phyloP scores from a whole-genome alignment of 1,140 invertebrate species.

The Aporrectodea caliginosa region DNA sequence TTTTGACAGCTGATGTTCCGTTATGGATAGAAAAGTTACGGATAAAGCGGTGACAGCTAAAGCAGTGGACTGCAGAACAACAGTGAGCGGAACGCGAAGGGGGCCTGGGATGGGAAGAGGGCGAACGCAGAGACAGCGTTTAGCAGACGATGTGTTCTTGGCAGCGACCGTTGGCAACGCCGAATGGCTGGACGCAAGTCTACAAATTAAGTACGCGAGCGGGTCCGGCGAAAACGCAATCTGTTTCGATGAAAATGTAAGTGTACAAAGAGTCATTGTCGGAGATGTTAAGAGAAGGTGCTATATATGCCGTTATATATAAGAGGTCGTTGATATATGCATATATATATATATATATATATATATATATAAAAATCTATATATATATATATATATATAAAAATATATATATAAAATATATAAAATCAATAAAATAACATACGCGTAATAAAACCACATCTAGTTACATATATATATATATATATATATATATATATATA shows the following conservation, averaged over 20 bases:
- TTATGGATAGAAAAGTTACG: no score
- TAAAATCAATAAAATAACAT: no score
- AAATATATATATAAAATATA: not conserved
- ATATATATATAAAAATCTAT: not conserved
- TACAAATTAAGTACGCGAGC: not conserved
- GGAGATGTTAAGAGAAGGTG: not conserved
- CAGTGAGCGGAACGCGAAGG: no score
- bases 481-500: constrained; percentile 1
- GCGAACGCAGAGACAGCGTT: not conserved
- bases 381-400: constrained; percentile 1
- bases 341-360: constrained; percentile 4
- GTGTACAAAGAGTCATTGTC: no score
- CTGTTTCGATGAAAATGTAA: not conserved
- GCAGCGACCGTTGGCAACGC: not conserved
- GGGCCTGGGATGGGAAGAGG: not conserved
- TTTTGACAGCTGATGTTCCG: no score
- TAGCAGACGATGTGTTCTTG: not conserved
- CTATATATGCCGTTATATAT: not conserved
- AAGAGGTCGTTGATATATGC: not conserved
- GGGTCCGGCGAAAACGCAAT: not conserved
- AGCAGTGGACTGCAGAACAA: no score
- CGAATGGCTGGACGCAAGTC: not conserved
- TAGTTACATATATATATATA: not conserved
- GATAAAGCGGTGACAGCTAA: no score
- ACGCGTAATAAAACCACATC: not conserved